phyloP scores from a whole-genome alignment of 2,797 vertebrate species.

The Yasuhikotakia modesta region DNA sequence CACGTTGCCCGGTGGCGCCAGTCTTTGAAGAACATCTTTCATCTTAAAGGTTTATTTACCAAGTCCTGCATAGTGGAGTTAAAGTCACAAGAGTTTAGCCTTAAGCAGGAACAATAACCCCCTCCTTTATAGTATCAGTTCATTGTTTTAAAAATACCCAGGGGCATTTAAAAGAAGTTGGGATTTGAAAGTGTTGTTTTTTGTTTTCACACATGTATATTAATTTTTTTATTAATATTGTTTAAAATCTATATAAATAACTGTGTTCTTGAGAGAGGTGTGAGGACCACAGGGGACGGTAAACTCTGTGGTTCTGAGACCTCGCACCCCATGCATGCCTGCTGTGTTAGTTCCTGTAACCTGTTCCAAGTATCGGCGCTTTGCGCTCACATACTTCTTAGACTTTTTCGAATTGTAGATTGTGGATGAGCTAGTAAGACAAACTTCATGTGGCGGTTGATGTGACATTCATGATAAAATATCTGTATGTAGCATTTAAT shows the following conservation, averaged over 20 bases:
- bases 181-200: conserved; percentile 56
- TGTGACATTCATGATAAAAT: conserved; percentile 76
- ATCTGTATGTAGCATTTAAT: conserved; percentile 82
- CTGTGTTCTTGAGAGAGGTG: conserved; percentile 67
- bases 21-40: neutral
- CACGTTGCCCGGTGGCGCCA: neutral
- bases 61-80: neutral
- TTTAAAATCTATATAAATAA: conserved; percentile 69
- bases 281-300: conserved; percentile 61
- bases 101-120: conserved; percentile 34
- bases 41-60: neutral
- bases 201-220: conserved; percentile 64
- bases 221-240: conserved; percentile 62
- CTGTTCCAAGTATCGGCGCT: conserved; percentile 63
- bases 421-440: conserved; percentile 75
- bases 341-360: conserved; percentile 77
- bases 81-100: conserved; percentile 41
- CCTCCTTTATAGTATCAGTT: conserved; percentile 39
- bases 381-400: conserved; percentile 63
- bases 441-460: conserved; percentile 70
- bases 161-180: conserved; percentile 60
- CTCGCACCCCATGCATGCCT: conserved; percentile 76
- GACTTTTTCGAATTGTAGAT: conserved; percentile 75
- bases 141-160: conserved; percentile 44
- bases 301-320: conserved; percentile 61